These are phyloP conservation scores for Cryptoleucopteryx plumbea DNA, from an alignment of 2,113 vertebrate genomes.

Conservation along the genomic window DNA sequence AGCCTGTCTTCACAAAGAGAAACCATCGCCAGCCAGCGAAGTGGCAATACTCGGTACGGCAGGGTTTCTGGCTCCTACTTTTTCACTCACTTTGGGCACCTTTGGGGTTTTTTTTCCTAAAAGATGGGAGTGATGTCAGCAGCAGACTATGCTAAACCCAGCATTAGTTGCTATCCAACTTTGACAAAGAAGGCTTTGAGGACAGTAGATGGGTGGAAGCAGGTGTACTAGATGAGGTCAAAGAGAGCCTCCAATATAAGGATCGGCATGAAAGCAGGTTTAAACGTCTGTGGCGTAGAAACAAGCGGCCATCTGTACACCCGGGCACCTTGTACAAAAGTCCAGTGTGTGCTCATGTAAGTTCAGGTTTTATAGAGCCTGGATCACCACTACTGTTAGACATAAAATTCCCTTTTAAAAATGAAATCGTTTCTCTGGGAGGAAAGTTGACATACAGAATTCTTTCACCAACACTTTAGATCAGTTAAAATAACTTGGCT, in stretches of 20 bases:
- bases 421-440: neutral
- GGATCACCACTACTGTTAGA: neutral
- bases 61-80: neutral
- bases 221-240: neutral
- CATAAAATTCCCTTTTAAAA: neutral
- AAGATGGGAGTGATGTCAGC: neutral
- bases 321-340: neutral
- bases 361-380: neutral
- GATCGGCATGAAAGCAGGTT: neutral
- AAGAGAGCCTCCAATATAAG: neutral
- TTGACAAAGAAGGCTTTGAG: neutral
- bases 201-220: neutral
- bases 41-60: accelerated
- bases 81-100: neutral
- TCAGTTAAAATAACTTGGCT: neutral
- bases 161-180: neutral
- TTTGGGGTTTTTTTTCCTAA: neutral
- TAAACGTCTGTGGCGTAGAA: neutral
- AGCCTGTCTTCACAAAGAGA: neutral
- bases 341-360: neutral
- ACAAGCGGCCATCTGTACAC: neutral
- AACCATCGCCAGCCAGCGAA: neutral
- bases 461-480: neutral
- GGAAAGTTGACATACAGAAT: neutral
- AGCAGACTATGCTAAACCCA: neutral